Evolutionary conservation across 1,140 invertebrate genomes (phyloP), one percentile per base, ranked within the genome.

Genomic region (Mesaphorura yosii): DNA sequence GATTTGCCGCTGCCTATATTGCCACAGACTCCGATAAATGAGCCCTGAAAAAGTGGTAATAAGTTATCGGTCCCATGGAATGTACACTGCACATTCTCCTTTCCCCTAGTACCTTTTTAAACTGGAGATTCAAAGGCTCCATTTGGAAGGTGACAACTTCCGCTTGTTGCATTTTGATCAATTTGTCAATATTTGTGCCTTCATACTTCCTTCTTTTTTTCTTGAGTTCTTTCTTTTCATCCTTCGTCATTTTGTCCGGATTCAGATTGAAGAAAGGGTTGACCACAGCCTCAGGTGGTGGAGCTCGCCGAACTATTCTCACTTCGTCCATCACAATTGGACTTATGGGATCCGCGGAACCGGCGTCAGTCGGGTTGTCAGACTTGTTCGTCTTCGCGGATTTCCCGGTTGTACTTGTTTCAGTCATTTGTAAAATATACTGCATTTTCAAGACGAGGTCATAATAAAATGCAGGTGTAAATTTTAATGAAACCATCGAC

Each of bases 21-120:
- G 3, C 82, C 82, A 64, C 79, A 81, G 22, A 85, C 71, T 25
- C 79, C 82, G 50, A 83, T 66, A 20, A 83, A 60, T 55, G 73
- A 71, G 19, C 76, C 76, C 69, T 79, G 67, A 27, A 41, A 62
- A 40, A n/a, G n/a, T n/a, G 61, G 58, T 42, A 37, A n/a, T n/a
- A n/a, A n/a, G n/a, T n/a, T n/a, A n/a, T n/a, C n/a, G n/a, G n/a
- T n/a, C n/a, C n/a, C n/a, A n/a, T n/a, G n/a, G 44, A 46, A 46
- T 7, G 20, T 25, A 46, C 7, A 42, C n/a, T n/a, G 40, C n/a
- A 42, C 19, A 7, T 42, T 42, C 31, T 34, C 31, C 10, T n/a
- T 34, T 34, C n/a, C 17, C 4, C 39, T 31, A n/a, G n/a, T 25
- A 55, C 53, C 40, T 55, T 55, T 51, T 56, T 50, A 15, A 55